A percentile compares a stretch with the other conserved stretches of the same genome.
Evolutionary conservation across 1,140 invertebrate genomes (phyloP).

Genomic region (Calliopsis andreniformis): DNA sequence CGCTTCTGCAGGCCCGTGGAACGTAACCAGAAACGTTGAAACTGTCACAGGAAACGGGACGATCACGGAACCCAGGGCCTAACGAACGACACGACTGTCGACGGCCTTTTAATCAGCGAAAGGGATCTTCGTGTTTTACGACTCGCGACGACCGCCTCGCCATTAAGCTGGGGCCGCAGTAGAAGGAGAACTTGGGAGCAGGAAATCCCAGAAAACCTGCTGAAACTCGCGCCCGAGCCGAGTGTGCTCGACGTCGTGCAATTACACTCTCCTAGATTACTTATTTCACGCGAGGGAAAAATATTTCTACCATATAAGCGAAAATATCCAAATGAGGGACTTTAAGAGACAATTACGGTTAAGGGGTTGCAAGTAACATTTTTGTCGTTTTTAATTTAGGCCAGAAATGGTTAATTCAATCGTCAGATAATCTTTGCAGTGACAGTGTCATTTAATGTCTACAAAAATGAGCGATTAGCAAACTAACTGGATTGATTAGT

Average conservation of each 20-base stretch:
- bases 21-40: conserved; percentile 34
- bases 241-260: neutral
- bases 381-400: too few species aligned
- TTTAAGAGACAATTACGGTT: too few species aligned
- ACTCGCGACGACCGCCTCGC: conserved; percentile 33
- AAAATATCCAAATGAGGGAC: too few species aligned
- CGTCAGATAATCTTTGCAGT: too few species aligned
- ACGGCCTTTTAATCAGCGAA: conserved; percentile 38
- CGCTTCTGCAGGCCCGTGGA: neutral
- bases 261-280: neutral
- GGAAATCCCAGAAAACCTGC: conserved; percentile 3
- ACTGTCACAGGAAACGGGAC: conserved; percentile 37
- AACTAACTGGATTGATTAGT: too few species aligned
- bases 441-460: too few species aligned
- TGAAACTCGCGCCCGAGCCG: neutral
- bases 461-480: too few species aligned
- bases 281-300: too few species aligned
- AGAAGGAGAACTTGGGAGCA: conserved; percentile 1
- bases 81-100: conserved; percentile 41
- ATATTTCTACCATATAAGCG: too few species aligned
- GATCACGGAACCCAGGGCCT: conserved; percentile 19
- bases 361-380: too few species aligned
- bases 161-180: neutral
- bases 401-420: too few species aligned
- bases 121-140: conserved; percentile 46